Evolutionary conservation across 2,113 vertebrate genomes (phyloP), one percentile per base, ranked within the genome.

Genomic region (Glaucidium brasilianum): DNA sequence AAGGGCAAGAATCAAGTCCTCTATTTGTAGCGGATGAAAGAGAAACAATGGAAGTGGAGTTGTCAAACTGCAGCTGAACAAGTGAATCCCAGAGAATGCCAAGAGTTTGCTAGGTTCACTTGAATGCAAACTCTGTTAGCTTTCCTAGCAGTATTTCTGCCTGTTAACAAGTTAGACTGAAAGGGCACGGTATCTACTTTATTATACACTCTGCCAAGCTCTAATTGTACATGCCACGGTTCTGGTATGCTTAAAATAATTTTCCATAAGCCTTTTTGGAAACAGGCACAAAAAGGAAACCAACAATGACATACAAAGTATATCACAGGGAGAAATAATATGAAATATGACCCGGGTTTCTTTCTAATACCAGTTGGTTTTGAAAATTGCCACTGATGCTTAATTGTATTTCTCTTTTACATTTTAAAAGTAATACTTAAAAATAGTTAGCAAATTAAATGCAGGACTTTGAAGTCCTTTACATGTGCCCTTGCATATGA

Each of bases 161-260:
- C 86, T 91, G 79, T 86, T 95, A 97, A 94, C 83, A 92, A 89
- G 86, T 94, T 39, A 66, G 75, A 82, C 58, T 93, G 92, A 88
- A 83, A 90, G 88, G 82, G 92, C 91, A 94, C 71, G 69, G 1
- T 75, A 94, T 45, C 94, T 89, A 58, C 91, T 81, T 96, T 75
- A 91, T 89, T 80, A 59, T 13, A 76, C 23, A 21, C 80, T 63
- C 91, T 97, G 91, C 68, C 96, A 95, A 91, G 80, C 43, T 88
- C 68, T 79, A 56, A 78, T 60, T 91, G 92, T 83, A 84, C 85
- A 85, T 88, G 92, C 92, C 90, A 80, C 78, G 52, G 52, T 72
- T 86, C 80, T 94, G 80, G 43, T 86, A 62, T 37, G 66, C 92
- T 85, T 79, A 91, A 96, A 95, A 95, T 86, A 87, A 81, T 86